phyloP scores from a whole-genome alignment of 2,113 vertebrate species.

The Coregonus clupeaformis region DNA sequence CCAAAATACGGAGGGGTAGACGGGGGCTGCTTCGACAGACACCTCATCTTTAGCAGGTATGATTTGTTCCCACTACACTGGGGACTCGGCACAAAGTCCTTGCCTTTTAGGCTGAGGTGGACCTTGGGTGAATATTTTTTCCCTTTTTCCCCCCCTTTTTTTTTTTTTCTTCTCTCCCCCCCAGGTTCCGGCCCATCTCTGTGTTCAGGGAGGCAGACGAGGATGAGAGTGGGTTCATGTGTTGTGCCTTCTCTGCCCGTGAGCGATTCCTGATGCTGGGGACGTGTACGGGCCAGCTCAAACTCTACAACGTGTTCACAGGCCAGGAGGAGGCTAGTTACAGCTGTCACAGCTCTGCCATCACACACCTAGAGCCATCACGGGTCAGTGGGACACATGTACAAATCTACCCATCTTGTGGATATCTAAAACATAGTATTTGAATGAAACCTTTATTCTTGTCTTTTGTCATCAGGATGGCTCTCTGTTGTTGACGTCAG shows the following conservation, averaged over 20 bases:
- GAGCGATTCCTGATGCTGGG: slow-evolving; percentile 97
- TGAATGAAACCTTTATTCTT: slow-evolving; percentile 2
- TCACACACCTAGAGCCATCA: slow-evolving; percentile 96
- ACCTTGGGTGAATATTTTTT: no score
- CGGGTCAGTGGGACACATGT: slow-evolving; percentile 74
- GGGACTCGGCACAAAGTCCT: no score
- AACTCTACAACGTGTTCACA: slow-evolving; percentile 97
- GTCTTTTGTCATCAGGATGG: slow-evolving; percentile 80
- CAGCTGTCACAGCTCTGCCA: slow-evolving; percentile 94
- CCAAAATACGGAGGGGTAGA: slow-evolving; percentile 98
- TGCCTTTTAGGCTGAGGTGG: no score
- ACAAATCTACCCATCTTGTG: not conserved
- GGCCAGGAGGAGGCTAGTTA: slow-evolving; percentile 98
- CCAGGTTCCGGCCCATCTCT: slow-evolving; percentile 95
- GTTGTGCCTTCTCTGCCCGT: slow-evolving; percentile 96
- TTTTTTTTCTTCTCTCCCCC: slow-evolving; percentile 7
- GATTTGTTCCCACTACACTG: not conserved
- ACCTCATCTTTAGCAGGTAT: slow-evolving; percentile 98
- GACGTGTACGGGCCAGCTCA: slow-evolving; percentile 94
- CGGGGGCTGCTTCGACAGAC: slow-evolving; percentile 97
- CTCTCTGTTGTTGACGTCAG: slow-evolving; percentile 92
- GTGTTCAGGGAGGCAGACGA: slow-evolving; percentile 97
- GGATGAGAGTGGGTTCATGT: slow-evolving; percentile 97
- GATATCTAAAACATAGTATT: slow-evolving; percentile 7
- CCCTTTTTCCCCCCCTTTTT: no score